These are phyloP conservation scores for Protaetia brevitarsis DNA, from an alignment of 1,140 invertebrate genomes.

Conservation along the genomic window DNA sequence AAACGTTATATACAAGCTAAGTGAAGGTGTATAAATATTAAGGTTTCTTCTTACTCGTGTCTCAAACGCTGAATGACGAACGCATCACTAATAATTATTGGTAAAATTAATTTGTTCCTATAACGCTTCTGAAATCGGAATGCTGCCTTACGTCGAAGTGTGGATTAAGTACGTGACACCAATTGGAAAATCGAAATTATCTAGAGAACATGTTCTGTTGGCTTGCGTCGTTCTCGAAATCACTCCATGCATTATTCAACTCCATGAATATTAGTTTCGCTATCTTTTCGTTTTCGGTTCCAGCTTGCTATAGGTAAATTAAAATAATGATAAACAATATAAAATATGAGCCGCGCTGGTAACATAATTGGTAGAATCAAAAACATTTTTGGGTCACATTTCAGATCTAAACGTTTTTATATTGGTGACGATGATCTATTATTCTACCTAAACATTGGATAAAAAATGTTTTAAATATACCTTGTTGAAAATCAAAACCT, in stretches of 20 bases:
- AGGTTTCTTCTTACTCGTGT: background rate
- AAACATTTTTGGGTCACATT: no score
- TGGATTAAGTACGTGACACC: no score
- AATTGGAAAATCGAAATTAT: constrained; percentile 42
- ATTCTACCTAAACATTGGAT: no score
- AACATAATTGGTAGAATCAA: no score
- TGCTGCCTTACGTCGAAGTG: background rate
- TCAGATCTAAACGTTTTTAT: no score
- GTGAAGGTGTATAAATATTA: background rate
- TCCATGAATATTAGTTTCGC: constrained; percentile 99
- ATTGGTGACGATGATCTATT: no score
- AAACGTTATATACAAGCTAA: constrained; percentile 18
- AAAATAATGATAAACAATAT: no score
- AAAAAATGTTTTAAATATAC: no score
- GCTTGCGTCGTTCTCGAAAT: constrained; percentile 89
- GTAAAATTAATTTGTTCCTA: background rate
- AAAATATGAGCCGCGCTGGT: no score
- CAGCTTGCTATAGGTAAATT: no score
- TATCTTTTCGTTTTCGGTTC: constrained; percentile 83
- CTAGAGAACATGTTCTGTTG: constrained; percentile 78
- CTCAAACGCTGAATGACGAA: background rate
- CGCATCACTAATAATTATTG: background rate
- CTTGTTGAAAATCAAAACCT: no score
- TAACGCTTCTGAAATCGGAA: background rate
- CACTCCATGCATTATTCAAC: constrained; percentile 96